Evolutionary conservation across 2,888 invertebrate species (phyloP).

Genomic region (Sinohyriopsis cumingii): DNA sequence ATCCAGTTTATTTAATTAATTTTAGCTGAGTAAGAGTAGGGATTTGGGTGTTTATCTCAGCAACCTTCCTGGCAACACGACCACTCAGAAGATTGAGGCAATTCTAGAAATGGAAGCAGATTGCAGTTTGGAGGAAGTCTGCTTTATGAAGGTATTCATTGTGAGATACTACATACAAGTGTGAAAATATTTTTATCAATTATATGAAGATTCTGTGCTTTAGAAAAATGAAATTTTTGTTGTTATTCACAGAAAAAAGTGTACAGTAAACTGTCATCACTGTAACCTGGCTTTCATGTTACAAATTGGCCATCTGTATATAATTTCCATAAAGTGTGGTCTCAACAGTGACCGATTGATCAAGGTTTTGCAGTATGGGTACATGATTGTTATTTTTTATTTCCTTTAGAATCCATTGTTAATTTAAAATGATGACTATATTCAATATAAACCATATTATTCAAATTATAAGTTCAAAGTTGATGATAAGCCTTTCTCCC

Average conservation of each 20-base stretch:
- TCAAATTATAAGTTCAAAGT: no score
- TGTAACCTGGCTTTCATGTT: no score
- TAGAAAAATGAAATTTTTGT: not conserved
- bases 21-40: slow-evolving; percentile 12
- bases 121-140: slow-evolving; percentile 60
- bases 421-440: no score
- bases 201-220: not conserved
- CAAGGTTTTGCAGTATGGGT: no score
- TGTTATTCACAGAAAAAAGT: not conserved
- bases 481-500: no score
- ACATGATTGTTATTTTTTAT: no score
- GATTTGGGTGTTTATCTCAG: slow-evolving; percentile 50
- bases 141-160: slow-evolving; percentile 58
- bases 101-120: slow-evolving; percentile 65
- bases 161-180: not conserved
- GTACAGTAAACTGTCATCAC: no score
- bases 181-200: not conserved
- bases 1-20: slow-evolving; percentile 1
- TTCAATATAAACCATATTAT: no score
- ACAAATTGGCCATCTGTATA: no score
- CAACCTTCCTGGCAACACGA: slow-evolving; percentile 58
- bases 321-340: no score
- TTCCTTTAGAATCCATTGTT: no score
- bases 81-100: slow-evolving; percentile 60
- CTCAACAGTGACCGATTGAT: no score